Conservation (phyloP, 2,113 vertebrate genomes). For the Hipposideros armiger region DNA sequence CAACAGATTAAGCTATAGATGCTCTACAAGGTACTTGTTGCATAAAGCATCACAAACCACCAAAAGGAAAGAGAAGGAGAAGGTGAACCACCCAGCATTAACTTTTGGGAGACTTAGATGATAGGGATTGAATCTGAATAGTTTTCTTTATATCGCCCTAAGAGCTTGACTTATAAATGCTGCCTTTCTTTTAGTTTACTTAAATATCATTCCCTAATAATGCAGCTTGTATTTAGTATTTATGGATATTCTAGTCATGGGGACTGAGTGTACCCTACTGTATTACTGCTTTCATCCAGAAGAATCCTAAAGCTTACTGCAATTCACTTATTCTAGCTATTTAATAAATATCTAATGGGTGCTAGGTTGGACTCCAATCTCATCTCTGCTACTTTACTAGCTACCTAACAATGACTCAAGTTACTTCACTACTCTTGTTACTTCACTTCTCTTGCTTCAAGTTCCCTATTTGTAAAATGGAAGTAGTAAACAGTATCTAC, state of each 20-base stretch:
- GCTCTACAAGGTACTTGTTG: not conserved
- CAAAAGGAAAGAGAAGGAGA: not conserved
- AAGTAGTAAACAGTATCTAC: not conserved
- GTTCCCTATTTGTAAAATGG: not conserved
- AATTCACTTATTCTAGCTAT: not conserved
- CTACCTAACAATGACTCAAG: not conserved
- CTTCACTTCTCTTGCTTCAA: not conserved
- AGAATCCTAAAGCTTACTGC: not conserved
- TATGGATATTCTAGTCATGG: not conserved
- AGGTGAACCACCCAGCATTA: not conserved
- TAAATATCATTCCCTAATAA: not conserved
- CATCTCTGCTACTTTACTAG: not conserved
- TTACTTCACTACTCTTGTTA: not conserved
- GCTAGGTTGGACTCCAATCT: not conserved
- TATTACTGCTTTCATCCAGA: not conserved
- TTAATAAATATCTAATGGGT: not conserved
- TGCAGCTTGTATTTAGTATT: not conserved
- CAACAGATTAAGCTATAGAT: not conserved
- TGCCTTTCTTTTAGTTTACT: not conserved
- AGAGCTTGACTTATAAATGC: not conserved
- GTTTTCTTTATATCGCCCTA: not conserved
- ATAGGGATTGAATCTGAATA: not conserved
- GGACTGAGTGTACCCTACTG: not conserved
- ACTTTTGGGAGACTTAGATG: conserved; percentile 34
- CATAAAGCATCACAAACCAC: not conserved